phyloP scores from a whole-genome alignment of 2,113 vertebrate genomes.

The Ictalurus furcatus region DNA sequence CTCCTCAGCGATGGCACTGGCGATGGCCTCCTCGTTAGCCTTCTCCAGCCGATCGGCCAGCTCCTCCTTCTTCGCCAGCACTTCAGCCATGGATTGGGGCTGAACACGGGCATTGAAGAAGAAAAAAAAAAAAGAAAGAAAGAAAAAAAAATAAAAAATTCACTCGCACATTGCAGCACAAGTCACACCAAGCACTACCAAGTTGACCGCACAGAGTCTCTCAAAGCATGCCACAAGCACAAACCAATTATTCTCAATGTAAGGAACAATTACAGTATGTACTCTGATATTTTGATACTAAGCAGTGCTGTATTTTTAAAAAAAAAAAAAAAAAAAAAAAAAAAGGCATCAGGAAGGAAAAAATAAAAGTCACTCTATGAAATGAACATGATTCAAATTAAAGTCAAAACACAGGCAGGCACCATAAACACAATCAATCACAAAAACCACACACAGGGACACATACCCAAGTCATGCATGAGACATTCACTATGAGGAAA shows the following conservation, averaged over 20 bases:
- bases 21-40: conserved; percentile 98
- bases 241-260: conserved; percentile 5
- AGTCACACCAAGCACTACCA: background rate
- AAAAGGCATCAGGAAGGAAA: background rate
- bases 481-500: conserved; percentile 65
- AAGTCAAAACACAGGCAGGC: conserved; percentile 43
- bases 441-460: conserved; percentile 53
- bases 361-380: background rate
- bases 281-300: background rate
- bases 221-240: conserved; percentile 35
- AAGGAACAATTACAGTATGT: conserved; percentile 3
- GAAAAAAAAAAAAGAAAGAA: conserved; percentile 21
- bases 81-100: conserved; percentile 95
- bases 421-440: conserved; percentile 53
- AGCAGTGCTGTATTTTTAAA: background rate
- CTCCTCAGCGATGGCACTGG: conserved; percentile 97
- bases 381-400: background rate
- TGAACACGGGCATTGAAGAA: conserved; percentile 58
- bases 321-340: too few relatives aligned
- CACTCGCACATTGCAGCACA: conserved; percentile 38
- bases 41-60: conserved; percentile 93
- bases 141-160: background rate
- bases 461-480: conserved; percentile 71
- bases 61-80: conserved; percentile 97
- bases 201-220: conserved; percentile 17